Percentiles rank a stretch among this genome's conserved stretches.
phyloP scores from a whole-genome alignment of 35 echinoderm and acorn worm genomes.

The Ptychodera flava region DNA sequence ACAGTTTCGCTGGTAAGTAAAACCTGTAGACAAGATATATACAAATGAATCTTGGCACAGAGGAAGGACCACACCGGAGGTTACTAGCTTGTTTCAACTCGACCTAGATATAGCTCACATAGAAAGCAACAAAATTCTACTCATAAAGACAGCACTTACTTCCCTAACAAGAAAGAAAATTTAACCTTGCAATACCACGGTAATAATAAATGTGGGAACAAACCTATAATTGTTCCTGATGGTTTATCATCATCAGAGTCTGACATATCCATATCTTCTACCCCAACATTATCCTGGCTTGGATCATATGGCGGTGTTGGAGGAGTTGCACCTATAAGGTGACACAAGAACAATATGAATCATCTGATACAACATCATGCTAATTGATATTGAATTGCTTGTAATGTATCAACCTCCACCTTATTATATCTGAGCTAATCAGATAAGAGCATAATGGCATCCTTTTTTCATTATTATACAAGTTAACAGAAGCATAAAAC shows the following conservation, averaged over 20 bases:
- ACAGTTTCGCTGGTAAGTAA: no score
- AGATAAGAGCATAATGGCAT: background rate
- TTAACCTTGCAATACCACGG: no score
- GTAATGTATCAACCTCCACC: background rate
- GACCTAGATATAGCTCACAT: no score
- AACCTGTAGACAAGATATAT: no score
- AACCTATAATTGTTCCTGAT: background rate
- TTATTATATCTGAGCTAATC: background rate
- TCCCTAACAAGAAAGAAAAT: no score
- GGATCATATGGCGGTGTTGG: slow-evolving; percentile 48
- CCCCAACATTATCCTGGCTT: slow-evolving; percentile 52
- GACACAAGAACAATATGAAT: background rate
- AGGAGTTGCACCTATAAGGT: slow-evolving; percentile 64
- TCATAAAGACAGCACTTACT: no score
- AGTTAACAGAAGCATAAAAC: no score
- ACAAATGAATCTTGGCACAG: no score
- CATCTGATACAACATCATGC: background rate
- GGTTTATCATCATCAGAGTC: slow-evolving; percentile 52
- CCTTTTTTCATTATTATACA: background rate
- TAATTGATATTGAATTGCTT: background rate
- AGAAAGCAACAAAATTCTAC: no score
- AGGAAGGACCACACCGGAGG: no score
- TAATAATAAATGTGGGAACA: background rate
- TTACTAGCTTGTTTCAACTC: no score
- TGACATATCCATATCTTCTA: slow-evolving; percentile 96